Evolutionary conservation across 2,888 invertebrate genomes (phyloP).

Genomic region (Horisme vitalbata): DNA sequence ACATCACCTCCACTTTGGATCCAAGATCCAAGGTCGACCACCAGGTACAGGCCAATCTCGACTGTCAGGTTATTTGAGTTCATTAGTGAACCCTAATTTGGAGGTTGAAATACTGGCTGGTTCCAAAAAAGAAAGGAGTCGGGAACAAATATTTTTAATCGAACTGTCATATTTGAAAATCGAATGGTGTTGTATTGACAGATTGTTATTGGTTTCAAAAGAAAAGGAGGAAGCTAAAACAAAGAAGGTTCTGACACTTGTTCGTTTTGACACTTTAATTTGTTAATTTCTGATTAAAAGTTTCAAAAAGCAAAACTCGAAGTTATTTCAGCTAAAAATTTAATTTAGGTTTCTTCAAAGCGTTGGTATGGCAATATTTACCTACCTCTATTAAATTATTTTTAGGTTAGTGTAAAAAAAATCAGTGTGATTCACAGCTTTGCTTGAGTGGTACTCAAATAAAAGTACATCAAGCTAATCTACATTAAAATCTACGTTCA

Average conservation of each 20-base stretch:
- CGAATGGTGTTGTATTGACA: constrained; percentile 30
- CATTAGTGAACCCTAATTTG: constrained; percentile 41
- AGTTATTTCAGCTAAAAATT: no score
- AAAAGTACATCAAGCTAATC: no score
- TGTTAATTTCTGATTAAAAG: background rate
- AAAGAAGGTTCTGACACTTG: constrained; percentile 17
- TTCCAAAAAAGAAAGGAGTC: constrained; percentile 20
- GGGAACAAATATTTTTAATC: constrained; percentile 31
- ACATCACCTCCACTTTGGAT: constrained; percentile 39
- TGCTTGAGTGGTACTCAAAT: no score
- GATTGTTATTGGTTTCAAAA: constrained; percentile 30
- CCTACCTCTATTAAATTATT: no score
- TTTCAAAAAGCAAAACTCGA: no score
- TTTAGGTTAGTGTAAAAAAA: no score
- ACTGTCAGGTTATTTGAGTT: constrained; percentile 39
- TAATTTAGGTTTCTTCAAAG: no score
- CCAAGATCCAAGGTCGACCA: constrained; percentile 36
- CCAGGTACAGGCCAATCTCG: constrained; percentile 21
- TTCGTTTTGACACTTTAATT: constrained; percentile 3
- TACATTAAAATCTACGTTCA: no score
- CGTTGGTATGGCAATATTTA: no score
- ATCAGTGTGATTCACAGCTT: no score
- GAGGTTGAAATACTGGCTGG: constrained; percentile 18
- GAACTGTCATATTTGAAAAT: constrained; percentile 34
- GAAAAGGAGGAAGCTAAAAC: constrained; percentile 22